These are phyloP conservation scores for Sthenelais limicola DNA, from an alignment of 2,888 invertebrate species.

Conservation along the genomic window DNA sequence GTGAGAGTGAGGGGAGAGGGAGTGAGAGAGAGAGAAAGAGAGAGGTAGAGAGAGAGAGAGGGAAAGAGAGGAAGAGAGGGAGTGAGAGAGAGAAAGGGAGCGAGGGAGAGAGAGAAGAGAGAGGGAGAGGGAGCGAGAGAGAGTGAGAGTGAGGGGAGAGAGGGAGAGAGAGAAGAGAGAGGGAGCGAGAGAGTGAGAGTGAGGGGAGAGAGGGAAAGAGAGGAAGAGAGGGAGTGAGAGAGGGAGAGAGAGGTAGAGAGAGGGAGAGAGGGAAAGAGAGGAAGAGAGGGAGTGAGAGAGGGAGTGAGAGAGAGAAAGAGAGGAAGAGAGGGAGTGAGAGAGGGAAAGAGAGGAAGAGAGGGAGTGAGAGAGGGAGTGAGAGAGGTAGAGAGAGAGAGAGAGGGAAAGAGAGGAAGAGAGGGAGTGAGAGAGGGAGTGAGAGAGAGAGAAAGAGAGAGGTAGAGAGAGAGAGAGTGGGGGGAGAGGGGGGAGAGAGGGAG, in stretches of 20 bases:
- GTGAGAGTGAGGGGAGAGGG: too few relatives aligned
- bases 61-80: not conserved
- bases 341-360: too few relatives aligned
- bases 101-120: not conserved
- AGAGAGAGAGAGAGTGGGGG: not conserved
- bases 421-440: not conserved
- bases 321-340: not conserved
- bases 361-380: too few relatives aligned
- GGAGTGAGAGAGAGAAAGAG: not conserved
- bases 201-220: not conserved
- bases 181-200: too few relatives aligned
- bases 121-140: not conserved
- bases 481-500: not conserved
- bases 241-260: not conserved
- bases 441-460: not conserved
- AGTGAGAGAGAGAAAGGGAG: not conserved
- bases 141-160: too few relatives aligned
- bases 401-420: not conserved
- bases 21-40: not conserved
- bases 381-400: too few relatives aligned
- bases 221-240: not conserved
- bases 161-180: not conserved
- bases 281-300: not conserved
- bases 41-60: not conserved
- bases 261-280: not conserved